Conservation (phyloP, 2,888 invertebrate genomes). For the Lacanobia wlatinum region DNA sequence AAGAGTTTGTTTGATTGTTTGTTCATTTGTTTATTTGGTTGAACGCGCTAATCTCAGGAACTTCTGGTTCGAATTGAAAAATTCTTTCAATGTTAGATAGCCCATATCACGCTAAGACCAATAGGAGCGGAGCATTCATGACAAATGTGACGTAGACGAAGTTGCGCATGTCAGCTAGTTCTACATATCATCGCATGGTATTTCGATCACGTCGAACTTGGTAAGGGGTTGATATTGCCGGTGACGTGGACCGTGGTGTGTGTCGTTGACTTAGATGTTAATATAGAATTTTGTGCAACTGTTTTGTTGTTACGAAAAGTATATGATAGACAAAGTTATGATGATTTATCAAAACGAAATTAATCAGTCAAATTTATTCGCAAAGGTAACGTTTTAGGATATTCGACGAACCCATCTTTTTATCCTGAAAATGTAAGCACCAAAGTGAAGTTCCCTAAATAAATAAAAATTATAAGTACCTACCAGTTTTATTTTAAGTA, state of each 20-base stretch:
- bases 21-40: no score
- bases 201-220: not conserved
- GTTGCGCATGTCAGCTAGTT: not conserved
- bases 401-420: not conserved
- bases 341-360: not conserved
- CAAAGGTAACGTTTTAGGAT: not conserved
- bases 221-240: not conserved
- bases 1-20: no score
- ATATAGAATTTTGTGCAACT: not conserved
- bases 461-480: not conserved
- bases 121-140: no score
- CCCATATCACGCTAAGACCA: no score
- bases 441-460: not conserved
- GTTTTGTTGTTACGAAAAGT: slow-evolving; percentile 16
- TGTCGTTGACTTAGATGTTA: not conserved
- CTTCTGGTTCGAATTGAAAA: no score
- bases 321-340: not conserved
- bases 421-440: not conserved
- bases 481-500: not conserved
- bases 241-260: not conserved
- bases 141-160: no score
- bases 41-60: no score
- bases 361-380: not conserved
- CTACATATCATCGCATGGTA: not conserved
- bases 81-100: no score